phyloP scores from a whole-genome alignment of 2,797 vertebrate genomes.

The Phaenicophaeus curvirostris region DNA sequence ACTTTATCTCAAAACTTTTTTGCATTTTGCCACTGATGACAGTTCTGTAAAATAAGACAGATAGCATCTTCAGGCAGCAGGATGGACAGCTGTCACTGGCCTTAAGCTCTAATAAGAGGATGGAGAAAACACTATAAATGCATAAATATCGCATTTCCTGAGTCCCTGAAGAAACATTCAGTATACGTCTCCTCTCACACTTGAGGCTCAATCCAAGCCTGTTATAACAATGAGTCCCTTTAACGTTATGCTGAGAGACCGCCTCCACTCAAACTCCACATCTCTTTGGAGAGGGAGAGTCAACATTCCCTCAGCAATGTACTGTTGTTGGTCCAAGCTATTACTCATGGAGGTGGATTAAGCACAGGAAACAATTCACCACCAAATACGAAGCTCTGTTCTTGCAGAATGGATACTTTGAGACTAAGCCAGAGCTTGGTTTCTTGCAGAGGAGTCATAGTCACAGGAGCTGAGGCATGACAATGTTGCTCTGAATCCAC shows the following conservation, averaged over 20 bases:
- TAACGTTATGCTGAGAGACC: rapidly evolving
- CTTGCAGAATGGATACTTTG: neutral
- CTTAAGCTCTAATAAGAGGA: neutral
- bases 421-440: neutral
- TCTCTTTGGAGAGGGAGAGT: neutral
- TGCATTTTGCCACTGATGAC: neutral
- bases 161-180: neutral
- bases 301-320: neutral
- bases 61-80: neutral
- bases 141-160: neutral
- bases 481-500: neutral
- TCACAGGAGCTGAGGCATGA: neutral
- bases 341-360: neutral
- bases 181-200: neutral
- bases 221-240: neutral
- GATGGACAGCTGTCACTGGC: neutral
- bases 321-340: neutral
- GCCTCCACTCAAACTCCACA: neutral
- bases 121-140: neutral
- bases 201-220: neutral
- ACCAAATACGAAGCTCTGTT: neutral
- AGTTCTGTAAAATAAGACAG: neutral
- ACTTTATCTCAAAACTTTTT: neutral
- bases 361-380: neutral
- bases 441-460: neutral